Evolutionary conservation across 2,797 vertebrate species (phyloP).

Genomic region (Rhabdophis nuchalis): DNA sequence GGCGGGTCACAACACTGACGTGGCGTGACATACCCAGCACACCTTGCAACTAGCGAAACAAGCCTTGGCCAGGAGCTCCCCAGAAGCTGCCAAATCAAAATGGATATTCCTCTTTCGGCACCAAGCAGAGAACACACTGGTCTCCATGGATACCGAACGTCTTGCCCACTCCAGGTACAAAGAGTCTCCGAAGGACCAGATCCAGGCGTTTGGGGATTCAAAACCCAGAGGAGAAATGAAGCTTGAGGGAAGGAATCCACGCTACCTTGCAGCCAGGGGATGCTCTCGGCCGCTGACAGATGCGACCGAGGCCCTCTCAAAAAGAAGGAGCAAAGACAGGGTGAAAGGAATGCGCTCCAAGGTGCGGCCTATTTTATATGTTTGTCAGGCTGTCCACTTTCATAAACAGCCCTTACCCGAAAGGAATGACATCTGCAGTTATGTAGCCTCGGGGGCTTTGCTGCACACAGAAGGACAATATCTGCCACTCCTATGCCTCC

Average conservation of each 20-base stretch:
- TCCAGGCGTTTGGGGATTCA: neutral
- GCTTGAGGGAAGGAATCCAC: neutral
- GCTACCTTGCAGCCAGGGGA: neutral
- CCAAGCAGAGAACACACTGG: constrained; percentile 5
- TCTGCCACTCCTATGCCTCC: neutral
- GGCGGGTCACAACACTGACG: no score
- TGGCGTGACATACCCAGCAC: neutral
- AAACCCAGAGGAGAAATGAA: neutral
- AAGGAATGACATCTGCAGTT: neutral
- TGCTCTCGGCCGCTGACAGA: neutral
- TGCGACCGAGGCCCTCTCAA: neutral
- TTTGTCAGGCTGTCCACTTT: neutral
- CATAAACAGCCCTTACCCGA: neutral
- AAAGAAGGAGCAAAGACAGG: neutral
- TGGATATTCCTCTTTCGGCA: constrained; percentile 6
- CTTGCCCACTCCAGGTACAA: constrained; percentile 24
- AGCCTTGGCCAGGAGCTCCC: neutral
- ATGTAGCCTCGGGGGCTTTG: neutral
- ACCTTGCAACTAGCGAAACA: neutral
- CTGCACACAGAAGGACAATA: neutral
- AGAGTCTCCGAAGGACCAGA: neutral
- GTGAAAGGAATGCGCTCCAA: neutral
- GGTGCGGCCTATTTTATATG: neutral
- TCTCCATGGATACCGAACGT: constrained; percentile 22
- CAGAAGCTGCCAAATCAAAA: constrained; percentile 7